Evolutionary conservation across 1,140 invertebrate species (phyloP), one percentile per base, ranked within the genome.

Genomic region (Antheraea pernyi): DNA sequence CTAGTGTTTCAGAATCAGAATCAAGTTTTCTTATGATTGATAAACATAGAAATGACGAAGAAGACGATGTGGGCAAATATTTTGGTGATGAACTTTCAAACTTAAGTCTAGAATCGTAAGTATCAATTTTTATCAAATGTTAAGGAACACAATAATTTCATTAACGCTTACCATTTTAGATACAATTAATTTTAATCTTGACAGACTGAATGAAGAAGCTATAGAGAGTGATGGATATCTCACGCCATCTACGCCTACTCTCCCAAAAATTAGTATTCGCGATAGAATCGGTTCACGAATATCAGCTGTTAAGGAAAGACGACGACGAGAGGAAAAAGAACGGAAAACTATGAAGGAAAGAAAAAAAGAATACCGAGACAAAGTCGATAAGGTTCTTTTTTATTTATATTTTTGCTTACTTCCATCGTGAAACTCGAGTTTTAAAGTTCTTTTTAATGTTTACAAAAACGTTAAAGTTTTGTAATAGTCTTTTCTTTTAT

Each of bases 21-120:
- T 69, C 73, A 5, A 65, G 66, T 69, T 67, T 76, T n/a, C 75
- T 67, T 65, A 67, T 77, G 42, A 72, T 72, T 72, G 80, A 82
- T 48, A 77, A 70, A 63, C 71, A 79, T 59, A 76, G 79, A 46
- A 72, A 72, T 37, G 73, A 72, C 30, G 65, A 61, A 37, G 39
- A 9, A 2, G 2, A 42, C 39, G 22, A 30, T 11, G 70, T 61
- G 19, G 80, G 79, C 30, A 65, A 62, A n/a, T 73, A 75, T 68
- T 74, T 78, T 39, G 70, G 68, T 46, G 69, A 75, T 48, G 68
- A 76, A n/a, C 76, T 77, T 22, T 78, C 79, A 7, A 79, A 75
- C 72, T 71, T 75, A 10, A 89, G 85, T 63, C 64, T 86, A 53
- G 87, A 89, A 80, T 88, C 85, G 88, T 91, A 81, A 88, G 88